Base-by-base conservation (phyloP, 1,140 invertebrate species). In the Parasteatoda tepidariorum region DNA sequence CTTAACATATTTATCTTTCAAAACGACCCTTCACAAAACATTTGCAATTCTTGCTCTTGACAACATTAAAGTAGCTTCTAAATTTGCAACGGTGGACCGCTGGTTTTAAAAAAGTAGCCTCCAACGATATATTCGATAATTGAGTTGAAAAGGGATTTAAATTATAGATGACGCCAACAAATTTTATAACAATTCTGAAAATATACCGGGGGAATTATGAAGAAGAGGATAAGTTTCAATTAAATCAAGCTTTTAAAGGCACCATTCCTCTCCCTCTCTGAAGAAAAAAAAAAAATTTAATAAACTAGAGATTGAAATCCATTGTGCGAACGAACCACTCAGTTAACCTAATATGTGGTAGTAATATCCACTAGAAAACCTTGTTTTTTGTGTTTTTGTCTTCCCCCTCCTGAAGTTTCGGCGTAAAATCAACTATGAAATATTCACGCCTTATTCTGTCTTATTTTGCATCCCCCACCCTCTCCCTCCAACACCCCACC, bases 341-440 rank as follows among this genome's bases (percentile, higher is more conserved):
- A 61, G 78, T 82, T 82, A 82, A 82, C 78, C 67, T 82, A 82
- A 82, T 82, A 82, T 82, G 54, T 82, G 1, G 9, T 13, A 48
- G 76, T 57, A 55, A 64, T 66, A 26, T 34, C 28, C 33, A 34
- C 24, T 18, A 57, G 31, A 38, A 66, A 38, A 66, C 38, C 26
- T 18, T 34, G 38, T 26, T 70, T 81, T 61, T 38, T 70, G 24
- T 48, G 18, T 18, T 48, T 48, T 48, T 48, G 38, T 18, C 9
- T 18, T 48, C 66, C 38, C 28, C 13, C 24, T 30, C 38, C 30
- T 30, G 26, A n/a, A 13, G 64, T 67, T 78, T 68, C 38, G 66
- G 78, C 78, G 38, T 82, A 82, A 82, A 82, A 82, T 82, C 78
- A 82, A 62, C 33, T 82, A 82, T 82, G 78, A 82, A 82, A 82